Conservation (phyloP, 2,113 vertebrate species). For the Gavia stellata region DNA sequence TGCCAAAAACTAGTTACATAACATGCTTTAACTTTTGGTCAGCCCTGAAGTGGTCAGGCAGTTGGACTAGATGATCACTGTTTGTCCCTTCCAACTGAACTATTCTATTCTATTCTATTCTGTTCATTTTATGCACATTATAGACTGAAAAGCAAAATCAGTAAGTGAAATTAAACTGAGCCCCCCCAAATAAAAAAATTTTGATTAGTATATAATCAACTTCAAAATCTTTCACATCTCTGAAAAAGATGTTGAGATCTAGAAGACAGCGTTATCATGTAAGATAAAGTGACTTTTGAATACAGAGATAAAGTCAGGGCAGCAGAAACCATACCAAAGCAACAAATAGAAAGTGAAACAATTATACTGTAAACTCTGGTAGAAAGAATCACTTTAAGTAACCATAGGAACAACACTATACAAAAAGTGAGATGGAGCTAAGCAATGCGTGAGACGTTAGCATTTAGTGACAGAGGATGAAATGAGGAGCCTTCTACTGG, state of each 20-base stretch:
- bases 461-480: slow-evolving; percentile 21
- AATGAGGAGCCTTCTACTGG: slow-evolving; percentile 39
- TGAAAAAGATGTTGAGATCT: neutral
- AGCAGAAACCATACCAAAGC: neutral
- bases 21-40: neutral
- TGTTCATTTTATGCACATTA: neutral
- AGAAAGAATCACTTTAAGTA: slow-evolving; percentile 32
- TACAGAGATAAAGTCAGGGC: neutral
- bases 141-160: neutral
- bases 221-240: neutral
- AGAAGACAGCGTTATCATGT: neutral
- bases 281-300: neutral
- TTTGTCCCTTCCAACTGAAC: neutral
- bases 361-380: neutral
- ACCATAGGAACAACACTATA: slow-evolving; percentile 4
- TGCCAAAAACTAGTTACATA: neutral
- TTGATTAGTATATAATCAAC: neutral
- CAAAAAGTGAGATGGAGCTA: slow-evolving; percentile 2
- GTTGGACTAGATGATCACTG: neutral
- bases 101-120: neutral
- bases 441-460: neutral
- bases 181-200: neutral
- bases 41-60: neutral
- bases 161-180: neutral
- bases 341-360: slow-evolving; percentile 2